Conservation (phyloP, 2,797 vertebrate species). For the Eulemur mongoz region DNA sequence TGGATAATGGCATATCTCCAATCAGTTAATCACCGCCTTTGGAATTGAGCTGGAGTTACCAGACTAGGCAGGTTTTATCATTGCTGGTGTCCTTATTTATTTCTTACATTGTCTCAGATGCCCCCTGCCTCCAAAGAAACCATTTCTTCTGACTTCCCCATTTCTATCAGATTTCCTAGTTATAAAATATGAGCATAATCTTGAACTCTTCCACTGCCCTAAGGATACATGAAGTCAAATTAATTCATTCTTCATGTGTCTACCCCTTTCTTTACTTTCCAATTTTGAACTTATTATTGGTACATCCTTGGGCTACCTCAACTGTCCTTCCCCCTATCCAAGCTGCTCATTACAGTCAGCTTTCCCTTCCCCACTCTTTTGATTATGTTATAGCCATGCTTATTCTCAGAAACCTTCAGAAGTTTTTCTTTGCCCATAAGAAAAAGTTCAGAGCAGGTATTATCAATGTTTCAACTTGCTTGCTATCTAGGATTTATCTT, state of each 20-base stretch:
- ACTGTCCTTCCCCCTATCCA: background rate
- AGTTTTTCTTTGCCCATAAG: background rate
- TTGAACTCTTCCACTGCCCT: conserved; percentile 30
- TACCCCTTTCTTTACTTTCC: background rate
- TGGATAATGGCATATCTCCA: conserved; percentile 1
- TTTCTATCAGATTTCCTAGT: conserved; percentile 53
- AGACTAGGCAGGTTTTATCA: conserved; percentile 35
- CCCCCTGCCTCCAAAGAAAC: conserved; percentile 7
- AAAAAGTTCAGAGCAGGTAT: conserved; percentile 30
- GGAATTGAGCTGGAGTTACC: background rate
- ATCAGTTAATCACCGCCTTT: conserved; percentile 34
- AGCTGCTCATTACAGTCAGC: background rate
- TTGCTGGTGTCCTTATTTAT: conserved; percentile 33
- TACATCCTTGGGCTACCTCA: background rate
- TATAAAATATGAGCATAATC: conserved; percentile 51
- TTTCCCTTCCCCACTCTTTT: conserved; percentile 15
- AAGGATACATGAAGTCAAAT: conserved; percentile 39
- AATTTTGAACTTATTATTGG: conserved; percentile 39
- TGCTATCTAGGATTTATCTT: conserved; percentile 55
- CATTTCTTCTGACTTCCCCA: conserved; percentile 30
- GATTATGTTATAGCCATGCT: background rate
- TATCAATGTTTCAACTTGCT: conserved; percentile 33
- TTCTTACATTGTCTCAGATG: conserved; percentile 19
- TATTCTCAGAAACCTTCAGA: conserved; percentile 28
- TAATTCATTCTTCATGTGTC: conserved; percentile 8